Conservation (phyloP, 2,888 invertebrate genomes). For the Dastarcus helophoroides region DNA sequence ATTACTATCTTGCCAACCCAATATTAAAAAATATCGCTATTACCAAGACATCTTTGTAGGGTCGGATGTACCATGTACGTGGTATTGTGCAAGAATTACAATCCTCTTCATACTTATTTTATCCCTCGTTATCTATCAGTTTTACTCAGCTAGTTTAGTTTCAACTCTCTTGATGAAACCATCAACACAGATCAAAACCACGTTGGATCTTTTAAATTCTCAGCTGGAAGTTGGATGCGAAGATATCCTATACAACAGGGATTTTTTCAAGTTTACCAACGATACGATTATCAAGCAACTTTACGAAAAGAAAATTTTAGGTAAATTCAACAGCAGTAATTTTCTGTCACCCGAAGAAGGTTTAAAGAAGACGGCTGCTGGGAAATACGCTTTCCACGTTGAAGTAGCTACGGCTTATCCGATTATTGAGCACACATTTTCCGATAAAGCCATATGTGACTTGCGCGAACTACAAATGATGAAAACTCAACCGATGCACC, state of each 20-base stretch:
- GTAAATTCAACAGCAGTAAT: conserved; percentile 17
- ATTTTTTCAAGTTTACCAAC: too few species aligned
- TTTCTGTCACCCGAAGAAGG: conserved; percentile 24
- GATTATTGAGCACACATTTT: conserved; percentile 26
- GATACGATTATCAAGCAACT: too few species aligned
- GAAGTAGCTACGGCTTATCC: conserved; percentile 30
- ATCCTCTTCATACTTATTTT: conserved; percentile 22
- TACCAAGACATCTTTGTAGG: too few species aligned
- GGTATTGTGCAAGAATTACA: conserved; percentile 24
- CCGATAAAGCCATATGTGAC: conserved; percentile 28
- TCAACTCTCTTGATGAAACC: conserved; percentile 49
- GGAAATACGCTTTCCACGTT: conserved; percentile 31
- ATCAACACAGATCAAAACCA: conserved; percentile 46
- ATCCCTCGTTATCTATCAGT: conserved; percentile 45
- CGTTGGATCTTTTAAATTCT: conserved; percentile 46
- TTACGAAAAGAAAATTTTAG: conserved; percentile 45
- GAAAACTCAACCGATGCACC: conserved; percentile 22
- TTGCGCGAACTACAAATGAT: conserved; percentile 28
- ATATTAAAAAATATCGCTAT: too few species aligned
- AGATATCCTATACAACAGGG: conserved; percentile 47
- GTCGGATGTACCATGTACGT: conserved; percentile 17
- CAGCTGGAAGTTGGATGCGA: conserved; percentile 36
- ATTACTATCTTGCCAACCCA: too few species aligned
- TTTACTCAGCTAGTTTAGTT: conserved; percentile 56
- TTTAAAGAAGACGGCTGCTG: conserved; percentile 22